Conservation (phyloP, 1,140 invertebrate species). For the Eupristina koningsbergeri region DNA sequence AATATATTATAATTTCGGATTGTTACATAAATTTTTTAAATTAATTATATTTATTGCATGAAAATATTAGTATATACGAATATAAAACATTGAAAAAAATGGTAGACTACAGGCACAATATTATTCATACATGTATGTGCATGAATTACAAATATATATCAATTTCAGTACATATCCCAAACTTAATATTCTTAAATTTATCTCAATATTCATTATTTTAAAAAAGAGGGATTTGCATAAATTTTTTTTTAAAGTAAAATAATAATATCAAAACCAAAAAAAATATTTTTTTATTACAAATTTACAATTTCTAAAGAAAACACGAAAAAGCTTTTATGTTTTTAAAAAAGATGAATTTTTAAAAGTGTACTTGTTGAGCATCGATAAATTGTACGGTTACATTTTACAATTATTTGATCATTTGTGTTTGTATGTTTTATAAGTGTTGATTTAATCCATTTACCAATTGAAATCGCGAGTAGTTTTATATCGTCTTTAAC, state of each 20-base stretch:
- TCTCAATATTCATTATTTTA: not conserved
- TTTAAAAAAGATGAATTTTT: not conserved
- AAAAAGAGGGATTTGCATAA: not conserved
- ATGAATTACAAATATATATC: too few relatives aligned
- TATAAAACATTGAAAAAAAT: too few relatives aligned
- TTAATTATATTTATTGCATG: too few relatives aligned
- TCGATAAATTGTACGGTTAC: constrained; percentile 20
- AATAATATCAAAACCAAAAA: not conserved
- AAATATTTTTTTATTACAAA: not conserved
- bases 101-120: too few relatives aligned
- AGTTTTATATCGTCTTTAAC: constrained; percentile 6
- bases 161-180: too few relatives aligned
- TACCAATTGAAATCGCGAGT: constrained; percentile 22
- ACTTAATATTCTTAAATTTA: not conserved
- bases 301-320: not conserved
- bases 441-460: constrained; percentile 26
- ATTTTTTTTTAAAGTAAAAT: not conserved
- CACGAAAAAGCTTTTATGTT: constrained; percentile 19
- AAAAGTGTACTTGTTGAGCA: not conserved
- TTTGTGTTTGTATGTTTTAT: constrained; percentile 13
- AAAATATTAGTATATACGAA: too few relatives aligned
- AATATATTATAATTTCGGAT: too few relatives aligned
- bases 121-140: too few relatives aligned
- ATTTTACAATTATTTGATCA: constrained; percentile 13
- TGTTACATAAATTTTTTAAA: too few relatives aligned